Base-by-base conservation (phyloP, 1,140 invertebrate genomes). In the Mactra quadrangularis region DNA sequence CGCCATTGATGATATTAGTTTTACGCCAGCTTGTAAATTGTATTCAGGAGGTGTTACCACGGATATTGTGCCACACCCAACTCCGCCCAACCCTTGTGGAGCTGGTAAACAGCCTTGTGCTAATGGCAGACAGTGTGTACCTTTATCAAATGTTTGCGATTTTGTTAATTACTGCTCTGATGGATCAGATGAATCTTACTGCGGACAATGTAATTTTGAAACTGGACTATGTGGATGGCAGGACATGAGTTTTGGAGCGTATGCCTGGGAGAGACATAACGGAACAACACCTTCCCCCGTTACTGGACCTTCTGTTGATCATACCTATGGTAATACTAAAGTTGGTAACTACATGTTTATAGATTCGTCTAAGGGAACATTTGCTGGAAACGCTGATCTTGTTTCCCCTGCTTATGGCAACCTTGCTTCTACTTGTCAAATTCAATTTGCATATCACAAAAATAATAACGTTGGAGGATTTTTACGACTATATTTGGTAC, bases 1-100 rank as follows among this genome's bases (percentile, higher is more conserved):
- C 82, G 91, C 90, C 15, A 87, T 93, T 47, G 93, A 93, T 88
- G 92, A 93, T 84, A 50, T 92, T 0, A 90, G 90, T n/a, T 87
- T 87, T 72, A 77, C 82, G 13, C 53, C 50, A 41, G 47, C 27
- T n/a, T 88, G 85, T 79, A 17, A 71, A 2, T 57, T 72, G 13
- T 87, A 82, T 62, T 60, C 45, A 19, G 84, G 85, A 29, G 15
- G 55, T 31, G 45, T 86, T 27, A 71, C 85, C 15, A 85, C 82
- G 35, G 75, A 79, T 22, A 78, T 52, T 38, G 55, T 41, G 59
- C 86, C 62, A 84, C 84, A 62, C 19, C 45, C 72, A 33, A 87
- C 89, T 29, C 86, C 79, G 38, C 75, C 74, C 11, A 82, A 82
- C 53, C 83, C 83, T 17, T 92, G 90, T 75, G 79, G 76, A 25